Evolutionary conservation across 2,888 invertebrate species (phyloP), one percentile per base, ranked within the genome.

Genomic region (Lamproptera curius): DNA sequence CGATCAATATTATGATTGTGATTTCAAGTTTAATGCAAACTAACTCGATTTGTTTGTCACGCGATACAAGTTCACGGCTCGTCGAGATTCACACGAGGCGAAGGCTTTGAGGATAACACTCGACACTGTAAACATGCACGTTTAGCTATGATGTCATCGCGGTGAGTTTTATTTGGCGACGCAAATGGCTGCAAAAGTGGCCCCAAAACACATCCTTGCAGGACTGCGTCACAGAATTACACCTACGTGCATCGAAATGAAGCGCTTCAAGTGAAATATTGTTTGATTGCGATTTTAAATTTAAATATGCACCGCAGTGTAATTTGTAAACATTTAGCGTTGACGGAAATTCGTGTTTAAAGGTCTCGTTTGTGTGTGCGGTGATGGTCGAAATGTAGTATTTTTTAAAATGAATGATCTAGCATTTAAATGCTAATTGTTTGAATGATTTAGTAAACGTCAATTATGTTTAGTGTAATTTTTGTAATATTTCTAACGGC

Each of bases 91-190:
- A 46, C 42, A 50, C 42, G 41, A n/a, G 20, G 10, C 14, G 31
- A 44, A 49, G 16, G 8, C 17, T 16, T 43, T 41, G 37, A 41
- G 17, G 45, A 35, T 37, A 45, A 37, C 41, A n/a, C 15, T 46
- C 42, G 16, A 42, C 36, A 42, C 56, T 56, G 73, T 74, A 78
- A 80, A 80, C 65, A 76, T 67, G 62, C 56, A 60, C 59, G 65
- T 69, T 10, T 73, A 72, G 53, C 46, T 73, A 55, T 86, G 85
- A 86, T 85, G 75, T 86, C 85, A 84, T 55, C 47, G 55, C 47
- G 58, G 58, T 70, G 70, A 62, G 66, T 71, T 67, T 72, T 67
- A 66, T 62, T 65, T 65, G 72, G 70, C 67, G 73, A 73, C 71
- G 67, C 71, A 53, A 60, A 67, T 67, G 62, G 62, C 62, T 65